Base-by-base conservation (phyloP, 2,797 vertebrate species). In the Poecilia wingei region DNA sequence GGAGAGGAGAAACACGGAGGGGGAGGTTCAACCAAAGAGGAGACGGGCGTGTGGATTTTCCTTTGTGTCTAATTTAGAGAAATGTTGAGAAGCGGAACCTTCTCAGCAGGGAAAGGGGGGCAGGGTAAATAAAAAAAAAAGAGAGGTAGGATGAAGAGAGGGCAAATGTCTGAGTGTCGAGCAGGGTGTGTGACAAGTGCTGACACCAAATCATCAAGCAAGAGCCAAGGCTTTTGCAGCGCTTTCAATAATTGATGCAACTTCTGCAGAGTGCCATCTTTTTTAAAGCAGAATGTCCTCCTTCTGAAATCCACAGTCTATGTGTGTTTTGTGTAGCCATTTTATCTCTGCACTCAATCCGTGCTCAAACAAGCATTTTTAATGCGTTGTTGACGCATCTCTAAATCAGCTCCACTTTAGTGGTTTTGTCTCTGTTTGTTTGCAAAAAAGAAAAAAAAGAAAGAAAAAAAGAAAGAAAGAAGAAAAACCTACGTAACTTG, bases 221-320 rank as follows among this genome's bases (percentile, higher is more conserved):
- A 82, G 83, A 91, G 88, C 90, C 82, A 82, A 86, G 93, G 91
- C 92, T 91, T 91, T 93, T 94, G 88, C 84, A 66, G 77, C 49
- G 85, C 85, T 80, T 86, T 96, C 84, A 95, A 96, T 95, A 93
- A 96, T 96, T 95, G 89, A 96, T 95, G 93, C 78, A 79, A 86
- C 88, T 87, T 91, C 89, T 90, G 89, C 87, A 87, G 79, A 69
- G 55, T 89, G 86, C 84, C 91, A 76, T 94, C 90, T 92, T 92
- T 92, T 92, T 86, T 87, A 83, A 86, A 87, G 82, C 84, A 82
- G 85, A 36, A 76, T 59, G 25, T 66, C 73, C 71, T 82, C 46
- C 33, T 22, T 82, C 75, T 25, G 41, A 78, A 73, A 53, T 61
- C 45, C 76, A 47, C 82, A 76, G 79, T 47, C 75, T 77, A 45